Evolutionary conservation across 2,888 invertebrate species (phyloP).

Genomic region (Sminthurides aquaticus): DNA sequence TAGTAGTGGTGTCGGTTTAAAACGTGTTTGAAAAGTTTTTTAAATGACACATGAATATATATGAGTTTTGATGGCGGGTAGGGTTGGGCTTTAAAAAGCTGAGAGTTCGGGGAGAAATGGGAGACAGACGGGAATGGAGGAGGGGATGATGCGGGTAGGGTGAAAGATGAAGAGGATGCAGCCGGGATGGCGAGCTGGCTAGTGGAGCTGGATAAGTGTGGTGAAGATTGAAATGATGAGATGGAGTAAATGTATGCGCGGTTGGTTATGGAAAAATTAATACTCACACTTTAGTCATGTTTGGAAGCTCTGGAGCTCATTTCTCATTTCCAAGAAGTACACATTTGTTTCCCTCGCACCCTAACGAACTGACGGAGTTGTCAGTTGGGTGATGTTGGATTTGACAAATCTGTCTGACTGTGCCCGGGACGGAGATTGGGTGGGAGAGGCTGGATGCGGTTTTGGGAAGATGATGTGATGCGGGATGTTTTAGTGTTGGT

Average conservation of each 20-base stretch:
- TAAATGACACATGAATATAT: slow-evolving; percentile 2
- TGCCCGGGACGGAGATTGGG: background rate
- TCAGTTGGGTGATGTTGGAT: background rate
- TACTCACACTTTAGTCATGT: background rate
- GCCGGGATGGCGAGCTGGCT: no score
- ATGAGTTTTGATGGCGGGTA: background rate
- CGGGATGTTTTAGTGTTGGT: no score
- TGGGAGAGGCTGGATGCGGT: background rate
- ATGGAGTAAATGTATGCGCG: background rate
- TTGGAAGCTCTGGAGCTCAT: background rate
- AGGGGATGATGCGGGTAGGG: background rate
- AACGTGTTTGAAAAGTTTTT: slow-evolving; percentile 9
- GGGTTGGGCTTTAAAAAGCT: background rate
- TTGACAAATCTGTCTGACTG: background rate
- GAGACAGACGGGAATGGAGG: background rate
- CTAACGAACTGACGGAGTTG: background rate
- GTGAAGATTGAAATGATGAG: background rate
- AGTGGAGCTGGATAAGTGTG: no score
- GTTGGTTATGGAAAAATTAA: background rate
- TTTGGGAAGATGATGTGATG: background rate
- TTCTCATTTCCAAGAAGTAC: background rate
- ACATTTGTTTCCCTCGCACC: background rate
- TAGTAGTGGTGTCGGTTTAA: slow-evolving; percentile 11
- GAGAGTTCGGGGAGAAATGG: background rate
- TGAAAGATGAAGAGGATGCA: background rate